Evolutionary conservation across 2,113 vertebrate species (phyloP).

Genomic region (Gymnocephalus cernua): DNA sequence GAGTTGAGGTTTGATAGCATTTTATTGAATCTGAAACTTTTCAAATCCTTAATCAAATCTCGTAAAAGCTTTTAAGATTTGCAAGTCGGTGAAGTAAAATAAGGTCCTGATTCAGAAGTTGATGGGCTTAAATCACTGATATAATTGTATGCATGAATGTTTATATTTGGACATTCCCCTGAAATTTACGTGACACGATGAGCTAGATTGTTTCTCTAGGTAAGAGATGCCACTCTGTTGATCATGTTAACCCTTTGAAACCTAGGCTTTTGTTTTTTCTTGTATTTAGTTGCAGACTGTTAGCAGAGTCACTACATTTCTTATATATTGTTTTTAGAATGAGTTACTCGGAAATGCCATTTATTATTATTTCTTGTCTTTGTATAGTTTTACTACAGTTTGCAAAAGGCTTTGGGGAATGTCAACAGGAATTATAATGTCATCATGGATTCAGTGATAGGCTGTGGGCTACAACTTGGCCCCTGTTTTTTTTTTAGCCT

Average conservation of each 20-base stretch:
- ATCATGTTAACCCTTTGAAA: background rate
- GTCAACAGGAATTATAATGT: background rate
- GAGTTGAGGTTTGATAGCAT: background rate
- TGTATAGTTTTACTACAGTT: background rate
- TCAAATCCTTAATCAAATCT: background rate
- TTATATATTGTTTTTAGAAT: background rate
- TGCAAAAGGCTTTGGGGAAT: background rate
- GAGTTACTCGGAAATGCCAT: background rate
- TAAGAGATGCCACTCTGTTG: background rate
- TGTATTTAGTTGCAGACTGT: background rate
- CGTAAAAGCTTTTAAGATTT: background rate
- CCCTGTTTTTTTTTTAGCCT: background rate
- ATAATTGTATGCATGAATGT: no score
- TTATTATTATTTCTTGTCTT: background rate
- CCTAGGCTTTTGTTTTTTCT: background rate
- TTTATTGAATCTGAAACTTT: background rate
- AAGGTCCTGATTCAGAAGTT: background rate
- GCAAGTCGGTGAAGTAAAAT: background rate
- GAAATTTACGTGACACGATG: background rate
- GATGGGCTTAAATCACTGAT: background rate
- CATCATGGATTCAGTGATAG: background rate
- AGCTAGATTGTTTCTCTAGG: background rate
- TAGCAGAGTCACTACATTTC: background rate
- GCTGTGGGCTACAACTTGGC: background rate
- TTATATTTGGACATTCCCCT: no score